Percentiles rank a stretch among this genome's conserved stretches.
Conservation (phyloP, 2,113 vertebrate species). For the Microtus pennsylvanicus region DNA sequence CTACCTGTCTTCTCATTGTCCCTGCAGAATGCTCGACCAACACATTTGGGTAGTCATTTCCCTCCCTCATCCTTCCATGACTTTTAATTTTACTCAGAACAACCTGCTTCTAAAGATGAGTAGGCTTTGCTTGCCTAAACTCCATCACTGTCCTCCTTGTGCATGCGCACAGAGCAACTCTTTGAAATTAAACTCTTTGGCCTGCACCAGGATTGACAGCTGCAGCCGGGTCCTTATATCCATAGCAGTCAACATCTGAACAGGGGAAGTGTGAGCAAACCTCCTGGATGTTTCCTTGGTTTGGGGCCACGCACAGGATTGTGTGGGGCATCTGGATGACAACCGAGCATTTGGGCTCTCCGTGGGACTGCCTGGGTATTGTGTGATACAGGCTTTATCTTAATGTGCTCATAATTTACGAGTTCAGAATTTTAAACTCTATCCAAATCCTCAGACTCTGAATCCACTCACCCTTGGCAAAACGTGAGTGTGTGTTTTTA, state of each 20-base stretch:
- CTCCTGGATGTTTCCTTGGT: conserved; percentile 60
- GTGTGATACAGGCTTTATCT: conserved; percentile 71
- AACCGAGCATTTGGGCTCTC: conserved; percentile 41
- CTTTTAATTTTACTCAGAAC: background rate
- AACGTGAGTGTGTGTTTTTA: conserved; percentile 81
- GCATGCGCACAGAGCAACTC: background rate
- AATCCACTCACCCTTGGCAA: conserved; percentile 80
- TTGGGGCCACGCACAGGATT: conserved; percentile 33
- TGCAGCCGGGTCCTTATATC: conserved; percentile 41
- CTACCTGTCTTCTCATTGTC: background rate
- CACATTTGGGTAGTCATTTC: background rate
- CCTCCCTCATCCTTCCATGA: background rate
- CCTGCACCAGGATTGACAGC: conserved; percentile 45
- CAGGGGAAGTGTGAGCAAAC: conserved; percentile 4
- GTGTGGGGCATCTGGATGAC: conserved; percentile 69
- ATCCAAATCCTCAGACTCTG: conserved; percentile 68
- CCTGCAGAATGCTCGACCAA: background rate
- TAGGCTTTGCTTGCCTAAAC: background rate
- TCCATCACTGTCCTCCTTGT: background rate
- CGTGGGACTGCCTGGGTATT: conserved; percentile 30
- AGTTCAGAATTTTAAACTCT: conserved; percentile 78
- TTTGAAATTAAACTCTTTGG: conserved; percentile 43
- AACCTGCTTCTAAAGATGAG: conserved; percentile 42
- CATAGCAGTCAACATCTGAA: conserved; percentile 65
- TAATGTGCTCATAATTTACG: conserved; percentile 72